phyloP scores from a whole-genome alignment of 2,113 vertebrate species.

The Microcebus murinus region DNA sequence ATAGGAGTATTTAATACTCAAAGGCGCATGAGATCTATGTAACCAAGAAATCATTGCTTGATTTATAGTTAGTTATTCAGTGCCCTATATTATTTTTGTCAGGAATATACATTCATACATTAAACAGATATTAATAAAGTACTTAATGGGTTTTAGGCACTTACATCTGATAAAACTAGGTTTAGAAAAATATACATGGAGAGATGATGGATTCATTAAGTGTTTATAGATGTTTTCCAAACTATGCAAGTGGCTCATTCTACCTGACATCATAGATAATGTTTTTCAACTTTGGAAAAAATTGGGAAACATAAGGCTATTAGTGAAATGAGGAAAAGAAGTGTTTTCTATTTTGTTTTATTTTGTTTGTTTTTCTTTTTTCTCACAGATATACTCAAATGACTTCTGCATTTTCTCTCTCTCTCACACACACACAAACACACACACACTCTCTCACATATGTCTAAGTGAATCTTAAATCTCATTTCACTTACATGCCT shows the following conservation, averaged over 20 bases:
- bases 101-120: neutral
- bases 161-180: neutral
- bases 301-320: conserved; percentile 60
- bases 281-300: conserved; percentile 77
- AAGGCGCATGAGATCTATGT: neutral
- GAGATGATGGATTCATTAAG: neutral
- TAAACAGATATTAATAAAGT: neutral
- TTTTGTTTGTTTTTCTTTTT: neutral
- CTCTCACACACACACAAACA: neutral
- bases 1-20: neutral
- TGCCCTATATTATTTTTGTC: neutral
- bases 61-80: neutral
- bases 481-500: neutral
- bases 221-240: conserved; percentile 65
- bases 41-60: neutral
- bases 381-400: conserved; percentile 57
- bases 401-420: neutral
- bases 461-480: neutral
- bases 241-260: conserved; percentile 51
- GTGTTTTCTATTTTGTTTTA: neutral
- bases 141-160: neutral
- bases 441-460: neutral
- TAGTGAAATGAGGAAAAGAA: neutral
- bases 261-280: conserved; percentile 77
- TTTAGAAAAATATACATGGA: neutral